These are phyloP conservation scores for Dyspetes luteomarginatus DNA, from an alignment of 2,888 invertebrate genomes.

Conservation along the genomic window DNA sequence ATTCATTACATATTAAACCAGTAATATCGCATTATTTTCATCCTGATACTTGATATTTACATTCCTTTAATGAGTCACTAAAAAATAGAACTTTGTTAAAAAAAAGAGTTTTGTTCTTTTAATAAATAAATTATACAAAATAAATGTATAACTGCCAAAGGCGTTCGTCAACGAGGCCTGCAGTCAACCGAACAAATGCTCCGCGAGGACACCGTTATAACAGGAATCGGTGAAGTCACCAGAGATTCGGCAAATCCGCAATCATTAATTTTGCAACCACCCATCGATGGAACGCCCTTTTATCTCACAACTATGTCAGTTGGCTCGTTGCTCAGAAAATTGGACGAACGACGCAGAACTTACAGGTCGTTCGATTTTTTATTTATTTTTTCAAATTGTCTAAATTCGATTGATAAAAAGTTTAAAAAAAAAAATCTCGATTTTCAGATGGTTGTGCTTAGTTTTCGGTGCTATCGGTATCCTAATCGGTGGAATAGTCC, in stretches of 20 bases:
- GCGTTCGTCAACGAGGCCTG: slow-evolving; percentile 92
- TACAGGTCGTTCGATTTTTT: slow-evolving; percentile 85
- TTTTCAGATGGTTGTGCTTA: slow-evolving; percentile 84
- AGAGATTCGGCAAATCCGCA: slow-evolving; percentile 85
- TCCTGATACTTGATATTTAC: too few species aligned
- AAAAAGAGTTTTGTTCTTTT: not conserved
- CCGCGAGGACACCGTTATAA: slow-evolving; percentile 91
- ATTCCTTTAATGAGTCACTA: too few species aligned
- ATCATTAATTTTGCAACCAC: slow-evolving; percentile 89
- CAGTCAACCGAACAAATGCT: slow-evolving; percentile 95
- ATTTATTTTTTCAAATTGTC: not conserved
- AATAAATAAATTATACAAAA: not conserved
- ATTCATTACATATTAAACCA: too few species aligned
- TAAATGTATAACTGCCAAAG: slow-evolving; percentile 77
- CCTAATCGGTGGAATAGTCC: slow-evolving; percentile 84
- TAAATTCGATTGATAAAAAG: slow-evolving; percentile 69
- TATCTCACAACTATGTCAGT: slow-evolving; percentile 93
- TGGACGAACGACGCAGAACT: slow-evolving; percentile 89
- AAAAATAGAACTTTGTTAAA: too few species aligned
- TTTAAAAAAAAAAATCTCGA: slow-evolving; percentile 13
- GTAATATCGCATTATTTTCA: too few species aligned
- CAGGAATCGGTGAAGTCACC: slow-evolving; percentile 91
- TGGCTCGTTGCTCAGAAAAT: slow-evolving; percentile 89
- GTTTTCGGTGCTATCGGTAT: slow-evolving; percentile 86
- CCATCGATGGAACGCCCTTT: slow-evolving; percentile 88